Percentiles rank a stretch among this genome's conserved stretches.
These are phyloP conservation scores for Labroides dimidiatus DNA, from an alignment of 2,797 vertebrate species.

Conservation along the genomic window DNA sequence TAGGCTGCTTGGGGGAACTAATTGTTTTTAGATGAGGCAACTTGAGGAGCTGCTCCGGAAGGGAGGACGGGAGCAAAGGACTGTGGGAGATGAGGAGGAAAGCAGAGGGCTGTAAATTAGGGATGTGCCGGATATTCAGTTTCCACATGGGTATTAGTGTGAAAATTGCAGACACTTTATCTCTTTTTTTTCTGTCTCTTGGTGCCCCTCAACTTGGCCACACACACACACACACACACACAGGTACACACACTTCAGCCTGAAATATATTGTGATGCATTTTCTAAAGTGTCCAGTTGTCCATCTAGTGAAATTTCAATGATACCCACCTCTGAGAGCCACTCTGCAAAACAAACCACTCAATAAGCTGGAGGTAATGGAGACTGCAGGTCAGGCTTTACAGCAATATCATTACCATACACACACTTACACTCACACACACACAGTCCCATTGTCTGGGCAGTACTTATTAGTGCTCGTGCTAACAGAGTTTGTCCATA, in stretches of 20 bases:
- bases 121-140: slow-evolving; percentile 73
- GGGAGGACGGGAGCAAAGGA: slow-evolving; percentile 68
- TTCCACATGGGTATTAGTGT: slow-evolving; percentile 74
- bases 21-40: slow-evolving; percentile 88
- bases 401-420: slow-evolving; percentile 79
- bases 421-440: slow-evolving; percentile 55
- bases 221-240: slow-evolving; percentile 58
- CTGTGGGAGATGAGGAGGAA: slow-evolving; percentile 51
- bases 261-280: slow-evolving; percentile 74
- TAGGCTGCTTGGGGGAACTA: slow-evolving; percentile 75
- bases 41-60: slow-evolving; percentile 80
- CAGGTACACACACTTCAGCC: slow-evolving; percentile 40
- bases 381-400: slow-evolving; percentile 78
- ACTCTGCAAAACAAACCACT: slow-evolving; percentile 85
- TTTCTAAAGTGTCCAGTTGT: slow-evolving; percentile 75
- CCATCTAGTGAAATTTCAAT: slow-evolving; percentile 75
- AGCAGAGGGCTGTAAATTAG: slow-evolving; percentile 75
- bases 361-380: slow-evolving; percentile 82
- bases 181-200: slow-evolving; percentile 46
- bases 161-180: slow-evolving; percentile 63
- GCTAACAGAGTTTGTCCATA: slow-evolving; percentile 83
- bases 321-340: slow-evolving; percentile 75
- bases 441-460: slow-evolving; percentile 73
- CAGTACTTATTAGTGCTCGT: slow-evolving; percentile 78
- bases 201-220: slow-evolving; percentile 58